A percentile compares a stretch with the other conserved stretches of the same genome.
phyloP scores from a whole-genome alignment of 2,888 invertebrate genomes.

The Phyllotreta cruciferae region DNA sequence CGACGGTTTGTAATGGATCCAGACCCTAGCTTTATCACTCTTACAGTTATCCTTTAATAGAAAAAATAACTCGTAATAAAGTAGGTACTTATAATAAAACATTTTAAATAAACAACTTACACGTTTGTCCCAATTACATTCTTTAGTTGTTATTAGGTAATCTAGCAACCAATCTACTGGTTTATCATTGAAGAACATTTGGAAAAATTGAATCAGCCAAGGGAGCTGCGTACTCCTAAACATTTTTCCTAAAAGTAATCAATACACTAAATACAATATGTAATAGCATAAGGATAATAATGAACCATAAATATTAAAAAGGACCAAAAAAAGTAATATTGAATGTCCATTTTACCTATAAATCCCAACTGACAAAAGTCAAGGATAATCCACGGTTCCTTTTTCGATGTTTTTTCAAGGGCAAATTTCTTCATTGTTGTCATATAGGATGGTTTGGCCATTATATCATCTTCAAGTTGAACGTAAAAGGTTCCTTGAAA shows the following conservation, averaged over 20 bases:
- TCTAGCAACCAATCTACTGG: slow-evolving; percentile 97
- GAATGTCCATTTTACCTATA: slow-evolving; percentile 68
- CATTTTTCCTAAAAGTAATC: slow-evolving; percentile 72
- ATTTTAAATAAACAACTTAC: slow-evolving; percentile 63
- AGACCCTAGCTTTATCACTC: slow-evolving; percentile 76
- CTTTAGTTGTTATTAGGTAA: slow-evolving; percentile 85
- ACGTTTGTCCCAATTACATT: slow-evolving; percentile 83
- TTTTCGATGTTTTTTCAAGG: slow-evolving; percentile 74
- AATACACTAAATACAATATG: no score
- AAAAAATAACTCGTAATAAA: neutral
- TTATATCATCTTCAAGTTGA: slow-evolving; percentile 93
- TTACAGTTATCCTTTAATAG: slow-evolving; percentile 82
- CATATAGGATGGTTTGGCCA: slow-evolving; percentile 85
- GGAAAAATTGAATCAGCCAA: slow-evolving; percentile 87
- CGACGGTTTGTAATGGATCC: slow-evolving; percentile 88
- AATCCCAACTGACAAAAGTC: slow-evolving; percentile 95
- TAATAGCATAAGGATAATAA: no score
- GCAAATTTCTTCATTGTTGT: slow-evolving; percentile 86
- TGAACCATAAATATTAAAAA: no score
- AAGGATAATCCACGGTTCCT: slow-evolving; percentile 86
- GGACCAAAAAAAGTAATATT: no score
- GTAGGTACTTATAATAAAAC: neutral
- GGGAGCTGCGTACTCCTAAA: slow-evolving; percentile 88
- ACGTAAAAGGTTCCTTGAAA: slow-evolving; percentile 81
- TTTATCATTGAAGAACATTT: slow-evolving; percentile 95